A percentile compares a stretch with the other conserved stretches of the same genome.
Evolutionary conservation across 1,140 invertebrate genomes (phyloP).

Genomic region (Nilaparvata lugens): DNA sequence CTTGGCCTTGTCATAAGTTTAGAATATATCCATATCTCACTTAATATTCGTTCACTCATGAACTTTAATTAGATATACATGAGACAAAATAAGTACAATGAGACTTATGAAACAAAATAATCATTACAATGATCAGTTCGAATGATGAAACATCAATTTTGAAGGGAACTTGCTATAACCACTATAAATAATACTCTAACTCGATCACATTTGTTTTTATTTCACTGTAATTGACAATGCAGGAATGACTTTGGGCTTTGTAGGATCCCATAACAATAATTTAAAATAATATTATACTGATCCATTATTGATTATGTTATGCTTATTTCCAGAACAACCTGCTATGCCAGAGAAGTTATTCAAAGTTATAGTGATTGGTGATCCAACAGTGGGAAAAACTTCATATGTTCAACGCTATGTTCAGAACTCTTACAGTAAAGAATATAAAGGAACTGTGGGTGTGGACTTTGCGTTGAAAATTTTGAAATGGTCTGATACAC

Average conservation of each 20-base stretch:
- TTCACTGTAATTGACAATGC: background rate
- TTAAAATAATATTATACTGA: background rate
- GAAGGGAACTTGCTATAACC: too few relatives aligned
- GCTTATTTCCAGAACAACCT: slow-evolving; percentile 8
- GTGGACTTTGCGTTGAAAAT: slow-evolving; percentile 54
- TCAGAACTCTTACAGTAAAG: slow-evolving; percentile 37
- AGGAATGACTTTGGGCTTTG: background rate
- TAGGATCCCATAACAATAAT: background rate
- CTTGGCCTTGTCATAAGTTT: too few relatives aligned
- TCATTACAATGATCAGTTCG: too few relatives aligned
- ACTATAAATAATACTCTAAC: background rate
- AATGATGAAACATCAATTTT: too few relatives aligned
- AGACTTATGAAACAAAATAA: too few relatives aligned
- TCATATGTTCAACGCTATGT: slow-evolving; percentile 44
- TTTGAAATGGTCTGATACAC: slow-evolving; percentile 43
- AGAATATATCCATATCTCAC: too few relatives aligned
- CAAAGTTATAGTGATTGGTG: slow-evolving; percentile 45
- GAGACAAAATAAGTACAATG: too few relatives aligned
- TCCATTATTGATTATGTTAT: background rate
- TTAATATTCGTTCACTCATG: too few relatives aligned
- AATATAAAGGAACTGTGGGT: slow-evolving; percentile 45
- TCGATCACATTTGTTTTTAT: background rate
- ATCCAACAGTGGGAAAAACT: slow-evolving; percentile 44
- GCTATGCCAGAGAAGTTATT: slow-evolving; percentile 37
- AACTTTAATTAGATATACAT: too few relatives aligned